A percentile compares a stretch with the other conserved stretches of the same genome.
These are phyloP conservation scores for Clavelina lepadiformis DNA, from an alignment of 23 tunicate genomes.

Conservation along the genomic window DNA sequence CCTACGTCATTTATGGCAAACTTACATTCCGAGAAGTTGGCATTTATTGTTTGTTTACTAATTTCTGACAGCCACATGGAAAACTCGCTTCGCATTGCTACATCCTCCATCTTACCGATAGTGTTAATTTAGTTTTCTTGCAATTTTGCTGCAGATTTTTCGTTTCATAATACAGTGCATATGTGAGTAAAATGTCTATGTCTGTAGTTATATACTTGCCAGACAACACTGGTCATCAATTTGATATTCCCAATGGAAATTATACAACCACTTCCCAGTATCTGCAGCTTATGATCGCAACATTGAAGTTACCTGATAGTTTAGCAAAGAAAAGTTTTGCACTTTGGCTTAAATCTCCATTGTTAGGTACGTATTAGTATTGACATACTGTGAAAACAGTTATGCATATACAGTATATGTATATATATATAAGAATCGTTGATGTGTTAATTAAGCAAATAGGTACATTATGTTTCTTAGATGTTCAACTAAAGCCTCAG, in stretches of 20 bases:
- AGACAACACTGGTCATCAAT: conserved; percentile 60
- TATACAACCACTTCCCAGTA: conserved; percentile 36
- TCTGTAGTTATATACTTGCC: conserved; percentile 71
- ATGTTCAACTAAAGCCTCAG: conserved; percentile 84
- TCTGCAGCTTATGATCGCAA: conserved; percentile 55
- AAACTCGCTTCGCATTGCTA: too few relatives aligned
- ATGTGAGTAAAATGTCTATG: conserved; percentile 32
- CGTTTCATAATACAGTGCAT: too few relatives aligned
- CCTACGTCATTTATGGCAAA: too few relatives aligned
- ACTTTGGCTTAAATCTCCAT: conserved; percentile 80
- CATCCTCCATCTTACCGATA: too few relatives aligned
- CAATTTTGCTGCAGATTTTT: too few relatives aligned
- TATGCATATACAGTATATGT: background rate
- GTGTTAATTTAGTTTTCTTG: too few relatives aligned
- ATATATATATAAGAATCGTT: conserved; percentile 3
- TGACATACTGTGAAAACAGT: background rate
- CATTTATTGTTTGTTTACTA: too few relatives aligned
- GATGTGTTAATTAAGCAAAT: background rate
- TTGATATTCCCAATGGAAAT: conserved; percentile 60
- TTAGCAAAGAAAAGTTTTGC: conserved; percentile 72
- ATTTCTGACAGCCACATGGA: too few relatives aligned
- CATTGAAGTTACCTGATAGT: conserved; percentile 49
- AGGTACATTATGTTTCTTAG: conserved; percentile 15
- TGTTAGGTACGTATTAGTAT: conserved; percentile 44
- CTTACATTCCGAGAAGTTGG: too few relatives aligned